Evolutionary conservation across 2,888 invertebrate genomes (phyloP), one percentile per base, ranked within the genome.

Genomic region (Gymnoscelis rufifasciata): DNA sequence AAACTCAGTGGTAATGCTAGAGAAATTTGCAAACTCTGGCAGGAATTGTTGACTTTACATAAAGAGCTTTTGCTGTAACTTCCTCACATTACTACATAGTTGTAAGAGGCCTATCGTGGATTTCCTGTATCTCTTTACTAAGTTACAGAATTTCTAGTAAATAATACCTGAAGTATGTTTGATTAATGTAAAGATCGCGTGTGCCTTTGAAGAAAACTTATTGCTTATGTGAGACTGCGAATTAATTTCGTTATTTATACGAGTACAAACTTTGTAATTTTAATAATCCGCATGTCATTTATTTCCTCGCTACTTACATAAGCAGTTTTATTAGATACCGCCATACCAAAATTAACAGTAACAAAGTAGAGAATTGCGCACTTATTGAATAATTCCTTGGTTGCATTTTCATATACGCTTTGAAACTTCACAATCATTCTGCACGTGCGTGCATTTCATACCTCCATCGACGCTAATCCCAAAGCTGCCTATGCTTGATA

Each of bases 111-210:
- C n/a, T n/a, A n/a, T 19, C 2, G 19, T 19, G 19, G 2, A 5
- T 19, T 19, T 19, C 19, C 19, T 19, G 2, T 19, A 19, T 19
- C 19, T 19, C n/a, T 33, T 4, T 7, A n/a, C 8, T 15, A 33
- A n/a, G n/a, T 7, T n/a, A 19, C 54, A 57, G 53, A 40, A 52
- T 56, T 61, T 52, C 43, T 35, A 49, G 52, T 50, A 45, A 56
- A 54, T 51, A 57, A 5, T n/a, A n/a, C 10, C 10, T 7, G 2
- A 19, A 19, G 10, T 19, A 63, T 63, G 57, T 64, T 60, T 60
- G 57, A 64, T 65, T 69, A 68, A 63, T 51, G 59, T 64, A 58
- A 52, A 60, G 59, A 62, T 64, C 57, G 63, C 58, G 63, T 66
- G 64, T 59, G 56, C 56, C 51, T 50, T 56, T 52, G 54, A 55